Evolutionary conservation across 2,888 invertebrate genomes (phyloP), one percentile per base, ranked within the genome.

Genomic region (Idaea biselata): DNA sequence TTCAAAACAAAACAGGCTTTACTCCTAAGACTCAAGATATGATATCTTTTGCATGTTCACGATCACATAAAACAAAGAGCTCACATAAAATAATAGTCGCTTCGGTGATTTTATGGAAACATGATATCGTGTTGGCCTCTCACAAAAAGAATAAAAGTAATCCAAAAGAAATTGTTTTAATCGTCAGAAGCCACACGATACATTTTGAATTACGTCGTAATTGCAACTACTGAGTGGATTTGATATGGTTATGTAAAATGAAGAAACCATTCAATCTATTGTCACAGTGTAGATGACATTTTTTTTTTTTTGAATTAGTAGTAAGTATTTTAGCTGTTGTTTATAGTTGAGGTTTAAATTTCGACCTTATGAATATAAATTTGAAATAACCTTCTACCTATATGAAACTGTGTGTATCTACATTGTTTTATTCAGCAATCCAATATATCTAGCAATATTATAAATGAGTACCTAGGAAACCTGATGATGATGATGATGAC

Each of bases 41-140:
- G 72, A 62, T 71, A 68, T 81, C 16, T 62, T 63, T 60, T 70
- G 66, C 7, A 18, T 31, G 2, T 14, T 6, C 57, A 8, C 32
- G 11, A 63, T 60, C 64, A 82, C 75, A 80, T 91, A 81, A 74
- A 81, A 85, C 83, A 86, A 88, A 82, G 77, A 73, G 73, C 69
- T 73, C 71, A 70, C 68, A 69, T 67, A 80, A 76, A 87, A 86
- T 89, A 88, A 89, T 91, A 89, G 89, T 86, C 92, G 92, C 89
- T 91, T 86, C 86, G 91, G 79, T 92, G 91, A 86, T 88, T 92
- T 92, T 91, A 88, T 89, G 90, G 92, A 89, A 92, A 92, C 90
- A 83, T 81, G 91, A 92, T 91, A 91, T 83, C 83, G 86, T 85
- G 90, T 88, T 90, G 82, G 88, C 87, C 87, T 88, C 88, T 87